These are phyloP conservation scores for Myripristis jacobus DNA, from an alignment of 2,797 vertebrate genomes.

Conservation along the genomic window DNA sequence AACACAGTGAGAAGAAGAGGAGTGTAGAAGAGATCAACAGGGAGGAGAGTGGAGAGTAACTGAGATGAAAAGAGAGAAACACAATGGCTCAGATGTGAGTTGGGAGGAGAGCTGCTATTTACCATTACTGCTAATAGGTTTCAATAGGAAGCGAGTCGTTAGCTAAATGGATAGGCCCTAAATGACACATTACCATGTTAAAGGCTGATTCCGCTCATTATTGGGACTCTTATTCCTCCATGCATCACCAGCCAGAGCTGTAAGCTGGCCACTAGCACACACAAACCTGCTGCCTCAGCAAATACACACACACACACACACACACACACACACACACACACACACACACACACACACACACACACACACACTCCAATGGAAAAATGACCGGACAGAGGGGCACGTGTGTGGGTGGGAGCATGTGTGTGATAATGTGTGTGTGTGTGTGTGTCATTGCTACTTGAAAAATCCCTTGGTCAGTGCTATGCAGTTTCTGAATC, in stretches of 20 bases:
- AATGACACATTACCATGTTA: constrained; percentile 82
- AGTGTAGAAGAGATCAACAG: no score
- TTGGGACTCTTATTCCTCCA: constrained; percentile 71
- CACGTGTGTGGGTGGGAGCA: not conserved
- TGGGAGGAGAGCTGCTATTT: constrained; percentile 70
- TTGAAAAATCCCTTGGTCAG: constrained; percentile 14
- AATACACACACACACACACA: no score
- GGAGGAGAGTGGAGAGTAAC: no score
- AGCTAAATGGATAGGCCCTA: constrained; percentile 78
- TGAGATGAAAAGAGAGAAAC: constrained; percentile 8
- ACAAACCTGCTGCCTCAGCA: constrained; percentile 72
- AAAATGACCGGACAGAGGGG: constrained; percentile 4
- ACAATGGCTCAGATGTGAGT: constrained; percentile 55
- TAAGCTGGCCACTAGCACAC: constrained; percentile 46
- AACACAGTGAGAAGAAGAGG: no score
- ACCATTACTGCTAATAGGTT: constrained; percentile 79
- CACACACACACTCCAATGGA: no score
- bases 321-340: no score
- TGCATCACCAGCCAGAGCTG: constrained; percentile 71
- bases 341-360: no score
- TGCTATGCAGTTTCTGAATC: constrained; percentile 28
- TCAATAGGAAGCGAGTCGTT: constrained; percentile 79
- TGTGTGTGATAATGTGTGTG: not conserved
- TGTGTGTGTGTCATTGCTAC: constrained; percentile 1
- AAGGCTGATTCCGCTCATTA: constrained; percentile 79